Base-by-base conservation (phyloP, 2,113 vertebrate genomes). In the Phalacrocorax pelagicus region DNA sequence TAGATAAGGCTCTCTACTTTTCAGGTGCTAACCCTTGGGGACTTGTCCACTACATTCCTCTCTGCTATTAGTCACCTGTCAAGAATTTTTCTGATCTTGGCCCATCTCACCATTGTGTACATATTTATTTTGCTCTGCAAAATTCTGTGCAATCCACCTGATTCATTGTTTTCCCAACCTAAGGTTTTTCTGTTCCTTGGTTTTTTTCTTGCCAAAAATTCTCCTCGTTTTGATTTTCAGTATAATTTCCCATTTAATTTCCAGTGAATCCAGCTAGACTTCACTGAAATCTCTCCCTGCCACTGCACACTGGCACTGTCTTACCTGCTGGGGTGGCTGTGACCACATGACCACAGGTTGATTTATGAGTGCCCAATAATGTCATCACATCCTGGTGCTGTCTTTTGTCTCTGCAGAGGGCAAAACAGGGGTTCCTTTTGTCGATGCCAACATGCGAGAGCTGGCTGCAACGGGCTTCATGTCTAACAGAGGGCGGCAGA, bases 401-500 rank as follows among this genome's bases (percentile, higher is more conserved):
- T 36, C 15, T 89, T 74, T 93, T 93, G 6, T 83, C 61, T 90
- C 79, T 22, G 58, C 87, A 99, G 98, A 99, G 86, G 98, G 98
- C n/a, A 96, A 49, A 34, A 99, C 99, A 1, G 98, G 98, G 5
- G 97, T 99, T 58, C 99, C 98, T 27, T 99, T 99, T 36, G 98
- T 99, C 14, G 98, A 99, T 2, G 98, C 99, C 66, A 99, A 98
- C 97, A 98, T 99, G 99, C 96, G 98, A 79, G 99, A 99, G 96
- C 79, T 99, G 93, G 98, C 97, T 1, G 92, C 96, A 22, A 99
- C 98, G 0, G 98, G 98, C 67, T 99, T 99, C 92, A 98, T 99
- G 98, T 98, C 98, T 51, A 99, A 98, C 97, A 98, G 98, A 92
- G 99, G 98, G 81, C 95, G 98, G 18, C 98, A 99, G 92, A 99